phyloP scores from a whole-genome alignment of 1,140 invertebrate species.

The Zaprionus kolodkinae region DNA sequence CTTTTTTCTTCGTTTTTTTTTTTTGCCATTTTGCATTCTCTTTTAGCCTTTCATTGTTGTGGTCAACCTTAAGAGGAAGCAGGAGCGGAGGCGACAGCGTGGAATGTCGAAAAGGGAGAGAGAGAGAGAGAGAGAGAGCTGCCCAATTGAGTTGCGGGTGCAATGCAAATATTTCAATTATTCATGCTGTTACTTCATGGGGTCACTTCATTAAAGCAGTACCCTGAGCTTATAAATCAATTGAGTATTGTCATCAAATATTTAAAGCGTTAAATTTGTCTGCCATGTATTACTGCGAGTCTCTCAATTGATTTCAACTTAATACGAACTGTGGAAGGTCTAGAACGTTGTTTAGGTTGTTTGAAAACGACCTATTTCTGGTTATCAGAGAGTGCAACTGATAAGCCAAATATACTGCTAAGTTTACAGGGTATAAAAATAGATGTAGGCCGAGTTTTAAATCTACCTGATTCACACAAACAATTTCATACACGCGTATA shows the following conservation, averaged over 20 bases:
- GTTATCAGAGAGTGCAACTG: too few relatives aligned
- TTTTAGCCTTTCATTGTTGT: slow-evolving; percentile 50
- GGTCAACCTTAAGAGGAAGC: slow-evolving; percentile 39
- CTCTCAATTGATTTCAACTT: too few relatives aligned
- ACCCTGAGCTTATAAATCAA: not conserved
- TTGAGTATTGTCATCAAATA: not conserved
- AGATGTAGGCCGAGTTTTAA: not conserved
- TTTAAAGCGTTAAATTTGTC: not conserved
- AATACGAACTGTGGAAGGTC: too few relatives aligned
- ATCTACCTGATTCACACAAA: not conserved
- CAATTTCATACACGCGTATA: not conserved
- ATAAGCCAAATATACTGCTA: too few relatives aligned
- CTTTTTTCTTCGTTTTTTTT: slow-evolving; percentile 18
- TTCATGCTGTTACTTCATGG: not conserved
- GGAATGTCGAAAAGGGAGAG: slow-evolving; percentile 36
- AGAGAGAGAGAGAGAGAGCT: too few relatives aligned
- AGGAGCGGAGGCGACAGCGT: slow-evolving; percentile 19
- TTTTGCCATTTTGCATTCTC: slow-evolving; percentile 38
- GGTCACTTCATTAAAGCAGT: not conserved
- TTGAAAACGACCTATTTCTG: too few relatives aligned
- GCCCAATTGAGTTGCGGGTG: slow-evolving; percentile 6
- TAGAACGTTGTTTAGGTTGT: too few relatives aligned
- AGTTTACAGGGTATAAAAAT: too few relatives aligned
- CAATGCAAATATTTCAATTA: slow-evolving; percentile 20
- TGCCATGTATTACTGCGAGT: too few relatives aligned